Conservation (phyloP, 2,888 invertebrate species). For the Neoaliturus tenellus region DNA sequence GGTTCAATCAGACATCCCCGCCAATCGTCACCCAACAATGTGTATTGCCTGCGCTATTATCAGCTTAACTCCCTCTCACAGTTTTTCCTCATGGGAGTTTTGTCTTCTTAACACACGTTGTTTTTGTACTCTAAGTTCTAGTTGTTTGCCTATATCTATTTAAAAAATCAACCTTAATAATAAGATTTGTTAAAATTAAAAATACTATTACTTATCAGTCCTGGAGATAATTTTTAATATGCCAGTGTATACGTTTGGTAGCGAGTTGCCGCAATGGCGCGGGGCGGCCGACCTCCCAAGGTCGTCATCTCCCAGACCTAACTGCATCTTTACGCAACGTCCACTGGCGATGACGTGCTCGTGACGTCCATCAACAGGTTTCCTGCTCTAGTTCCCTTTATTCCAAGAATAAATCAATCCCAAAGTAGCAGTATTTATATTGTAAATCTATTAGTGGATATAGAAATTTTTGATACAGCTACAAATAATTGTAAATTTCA, state of each 20-base stretch:
- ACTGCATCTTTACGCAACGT: background rate
- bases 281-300: background rate
- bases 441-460: too few species aligned
- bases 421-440: too few species aligned
- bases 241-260: background rate
- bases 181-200: too few species aligned
- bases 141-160: too few species aligned
- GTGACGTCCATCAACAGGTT: background rate
- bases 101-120: too few species aligned
- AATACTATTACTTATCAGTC: too few species aligned
- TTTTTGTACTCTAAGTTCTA: too few species aligned
- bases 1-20: conserved; percentile 28
- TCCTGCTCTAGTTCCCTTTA: background rate
- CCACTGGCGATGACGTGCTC: background rate
- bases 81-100: background rate
- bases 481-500: too few species aligned
- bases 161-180: too few species aligned
- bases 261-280: background rate
- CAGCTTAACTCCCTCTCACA: background rate
- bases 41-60: background rate
- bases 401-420: too few species aligned
- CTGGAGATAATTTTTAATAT: background rate
- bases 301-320: background rate
- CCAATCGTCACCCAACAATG: background rate
- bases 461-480: too few species aligned